Evolutionary conservation across 2,113 vertebrate genomes (phyloP), one percentile per base, ranked within the genome.

Genomic region (Chloroceryle aenea): DNA sequence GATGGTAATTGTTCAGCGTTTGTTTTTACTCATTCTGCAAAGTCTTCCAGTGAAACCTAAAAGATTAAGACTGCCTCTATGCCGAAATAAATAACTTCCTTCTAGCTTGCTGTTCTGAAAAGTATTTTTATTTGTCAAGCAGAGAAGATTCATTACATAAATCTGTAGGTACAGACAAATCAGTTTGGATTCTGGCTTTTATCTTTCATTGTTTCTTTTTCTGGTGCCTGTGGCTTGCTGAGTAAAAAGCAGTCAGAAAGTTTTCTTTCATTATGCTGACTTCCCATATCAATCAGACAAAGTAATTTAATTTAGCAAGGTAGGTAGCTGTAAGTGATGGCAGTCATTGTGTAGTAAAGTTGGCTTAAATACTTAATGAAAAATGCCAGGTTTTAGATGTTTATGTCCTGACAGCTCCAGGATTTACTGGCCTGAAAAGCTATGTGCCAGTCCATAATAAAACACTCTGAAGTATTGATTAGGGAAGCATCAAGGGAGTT

Each of bases 281-380:
- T 95, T 14, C 7, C 48, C 69, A 4, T 89, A 61, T 89, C 86
- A 87, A 55, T 87, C 79, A 73, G 68, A 20, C 62, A 43, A 79
- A 93, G 76, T 95, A 34, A 91, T 85, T 93, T 79, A 83, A 92
- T 96, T 94, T 94, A 79, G 58, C 63, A 55, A 73, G 92, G 67
- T 66, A 63, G 45, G 67, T 63, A 89, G 53, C 62, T 91, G 34
- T 58, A 89, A 89, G 66, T 68, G 74, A 80, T 83, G 76, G 45
- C 75, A 68, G 77, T 81, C 92, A 59, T 53, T 66, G 50, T 83
- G 67, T 83, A 63, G 50, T 73, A 29, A 89, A 94, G 42, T 63
- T 89, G 81, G 58, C 38, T 87, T 87, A 89, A 94, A 76, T 43
- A 17, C 53, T 67, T 67, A n/a, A 61, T 82, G 86, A 82, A 85